Base-by-base conservation (phyloP, 2,113 vertebrate genomes). In the Picathartes gymnocephalus region DNA sequence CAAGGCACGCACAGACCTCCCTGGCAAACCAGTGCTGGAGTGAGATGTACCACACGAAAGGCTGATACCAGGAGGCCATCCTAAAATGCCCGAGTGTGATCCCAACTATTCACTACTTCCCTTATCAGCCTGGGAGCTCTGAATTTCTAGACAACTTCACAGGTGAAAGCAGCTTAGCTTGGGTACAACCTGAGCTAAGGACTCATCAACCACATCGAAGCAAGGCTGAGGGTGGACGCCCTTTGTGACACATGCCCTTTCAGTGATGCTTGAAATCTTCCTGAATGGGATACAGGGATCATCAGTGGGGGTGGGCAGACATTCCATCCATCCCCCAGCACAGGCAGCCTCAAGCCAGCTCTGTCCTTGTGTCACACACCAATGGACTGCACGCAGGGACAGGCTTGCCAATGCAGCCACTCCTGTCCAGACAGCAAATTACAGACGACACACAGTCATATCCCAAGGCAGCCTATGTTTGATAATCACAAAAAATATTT, bases 31-130 rank as follows among this genome's bases (percentile, higher is more conserved):
- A 73, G 20, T 19, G 27, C 82, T 73, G 69, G 21, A 84, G 40
- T 0, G 0, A 86, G 61, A 64, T 2, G 15, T 5, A 7, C 35
- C 24, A 15, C 6, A 2, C 0, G 0, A 42, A 54, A 42, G 33
- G 42, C 25, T 15, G 44, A 44, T 15, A 37, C 8, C 1, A 7
- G 15, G 40, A 90, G 31, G 19, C 24, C 78, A 44, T 50, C 56
- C 45, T 15, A 68, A 89, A 94, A 66, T 10, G 14, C 31, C 14
- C 0, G 0, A 50, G 47, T 28, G 47, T 24, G 60, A 84, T 37
- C 51, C 8, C 81, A 78, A 19, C 31, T 15, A 37, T 13, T 12
- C 0, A 0, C 65, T 69, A 56, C 71, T 74, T 62, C 47, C 57
- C 56, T 51, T n/a, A 10, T 33, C n/a, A 39, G 27, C 37, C 76